Conservation (phyloP, 2,113 vertebrate genomes). For the Vidua chalybeata region DNA sequence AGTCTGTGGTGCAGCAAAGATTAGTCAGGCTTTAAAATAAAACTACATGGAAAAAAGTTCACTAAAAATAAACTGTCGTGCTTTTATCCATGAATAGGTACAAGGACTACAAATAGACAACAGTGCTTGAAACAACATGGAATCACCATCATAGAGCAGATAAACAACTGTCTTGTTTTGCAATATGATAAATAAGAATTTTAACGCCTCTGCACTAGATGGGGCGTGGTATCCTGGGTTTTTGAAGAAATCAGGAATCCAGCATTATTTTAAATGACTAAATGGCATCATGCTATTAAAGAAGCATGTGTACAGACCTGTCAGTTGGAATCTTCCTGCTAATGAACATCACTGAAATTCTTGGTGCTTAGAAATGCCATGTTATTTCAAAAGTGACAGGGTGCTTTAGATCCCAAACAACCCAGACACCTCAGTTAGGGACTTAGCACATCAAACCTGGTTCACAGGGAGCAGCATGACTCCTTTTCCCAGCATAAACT, state of each 20-base stretch:
- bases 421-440: not conserved
- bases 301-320: not conserved
- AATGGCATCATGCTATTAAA: not conserved
- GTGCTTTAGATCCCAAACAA: not conserved
- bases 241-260: not conserved
- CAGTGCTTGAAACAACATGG: not conserved
- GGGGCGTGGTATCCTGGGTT: not conserved
- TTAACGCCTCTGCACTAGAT: not conserved
- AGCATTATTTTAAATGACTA: not conserved
- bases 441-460: not conserved
- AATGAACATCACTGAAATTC: not conserved
- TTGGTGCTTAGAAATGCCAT: not conserved
- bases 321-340: not conserved
- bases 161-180: not conserved
- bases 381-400: not conserved
- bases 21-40: slow-evolving; percentile 76
- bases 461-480: not conserved
- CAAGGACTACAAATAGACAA: slow-evolving; percentile 39
- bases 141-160: not conserved
- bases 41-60: slow-evolving; percentile 61
- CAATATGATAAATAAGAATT: not conserved
- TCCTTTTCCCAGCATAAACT: not conserved
- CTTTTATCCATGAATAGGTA: slow-evolving; percentile 46
- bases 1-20: slow-evolving; percentile 61
- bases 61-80: slow-evolving; percentile 66